Base-by-base conservation (phyloP, 1,140 invertebrate genomes). In the Ceratina japonica region DNA sequence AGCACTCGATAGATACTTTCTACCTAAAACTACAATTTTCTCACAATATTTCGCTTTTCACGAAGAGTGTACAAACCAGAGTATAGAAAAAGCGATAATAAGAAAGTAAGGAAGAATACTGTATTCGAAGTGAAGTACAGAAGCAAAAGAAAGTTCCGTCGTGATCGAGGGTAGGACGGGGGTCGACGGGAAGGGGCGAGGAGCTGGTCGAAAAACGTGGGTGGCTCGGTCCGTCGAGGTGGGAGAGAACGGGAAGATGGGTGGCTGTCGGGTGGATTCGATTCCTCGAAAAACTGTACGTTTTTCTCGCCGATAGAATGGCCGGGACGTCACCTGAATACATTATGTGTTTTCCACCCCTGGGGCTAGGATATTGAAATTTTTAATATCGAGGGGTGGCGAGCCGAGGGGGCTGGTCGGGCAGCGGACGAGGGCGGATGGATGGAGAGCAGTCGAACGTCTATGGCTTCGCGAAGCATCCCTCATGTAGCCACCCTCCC, bases 281-380 rank as follows among this genome's bases (percentile, higher is more conserved):
- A 92, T 92, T 92, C 89, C 88, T 88, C 86, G 89, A 91, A 92
- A 92, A 92, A 92, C 91, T 92, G 91, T 92, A 91, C 91, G 91
- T 92, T 92, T 92, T 92, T 92, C 91, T 90, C 91, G 90, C 91
- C 91, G 90, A 92, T 92, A 92, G 92, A 92, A 92, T 92, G 92
- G 91, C 91, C 90, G 92, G 88, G 91, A 92, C 92, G 91, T 92
- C 91, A 92, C 91, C 90, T 92, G 92, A 92, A 92, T 92, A 92
- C 91, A 92, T 92, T 92, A 92, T 92, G 91, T 92, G 91, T 92
- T 92, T 92, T 91, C 90, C 88, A 91, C 91, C 91, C 91, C 90
- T 92, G 91, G 91, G 91, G 91, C 91, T 89, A 91, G 90, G 91
- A 92, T 92, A 92, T 92, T 92, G 92, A 92, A 92, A 92, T 91